A percentile compares a stretch with the other conserved stretches of the same genome.
These are phyloP conservation scores for Lepas anatifera DNA, from an alignment of 2,888 invertebrate genomes.

Conservation along the genomic window DNA sequence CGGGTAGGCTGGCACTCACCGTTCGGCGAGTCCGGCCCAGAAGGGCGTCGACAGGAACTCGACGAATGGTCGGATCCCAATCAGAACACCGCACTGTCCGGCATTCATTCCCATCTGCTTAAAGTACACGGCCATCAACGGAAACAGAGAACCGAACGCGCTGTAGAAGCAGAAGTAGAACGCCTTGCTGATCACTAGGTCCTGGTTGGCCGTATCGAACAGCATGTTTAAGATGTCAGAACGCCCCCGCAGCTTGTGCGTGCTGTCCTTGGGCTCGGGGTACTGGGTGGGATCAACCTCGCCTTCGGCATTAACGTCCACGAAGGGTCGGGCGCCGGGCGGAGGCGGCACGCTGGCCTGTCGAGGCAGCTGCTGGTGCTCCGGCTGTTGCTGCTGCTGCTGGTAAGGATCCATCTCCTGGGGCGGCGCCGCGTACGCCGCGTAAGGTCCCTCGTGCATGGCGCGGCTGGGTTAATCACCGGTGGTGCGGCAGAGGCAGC, in stretches of 20 bases:
- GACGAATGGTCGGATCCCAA: slow-evolving; percentile 91
- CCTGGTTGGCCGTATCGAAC: slow-evolving; percentile 73
- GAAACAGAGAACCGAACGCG: slow-evolving; percentile 95
- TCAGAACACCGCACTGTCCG: slow-evolving; percentile 82
- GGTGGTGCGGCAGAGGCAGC: too few relatives aligned
- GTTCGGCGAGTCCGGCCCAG: slow-evolving; percentile 92
- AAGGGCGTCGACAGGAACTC: slow-evolving; percentile 96
- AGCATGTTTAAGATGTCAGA: slow-evolving; percentile 71
- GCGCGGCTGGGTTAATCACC: too few relatives aligned
- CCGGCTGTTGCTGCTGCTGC: not conserved
- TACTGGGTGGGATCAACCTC: slow-evolving; percentile 71
- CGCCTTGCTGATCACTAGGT: slow-evolving; percentile 85
- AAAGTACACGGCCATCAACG: slow-evolving; percentile 97
- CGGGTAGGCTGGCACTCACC: slow-evolving; percentile 40
- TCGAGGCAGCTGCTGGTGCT: not conserved
- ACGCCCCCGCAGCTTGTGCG: slow-evolving; percentile 76
- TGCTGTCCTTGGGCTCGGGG: slow-evolving; percentile 67
- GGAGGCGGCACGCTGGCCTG: not conserved
- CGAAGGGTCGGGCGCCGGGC: slow-evolving; percentile 48
- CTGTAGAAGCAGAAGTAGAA: slow-evolving; percentile 99
- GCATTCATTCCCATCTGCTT: slow-evolving; percentile 98
- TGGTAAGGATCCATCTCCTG: not conserved
- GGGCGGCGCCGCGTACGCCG: not conserved
- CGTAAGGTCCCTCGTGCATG: not conserved
- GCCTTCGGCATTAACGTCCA: slow-evolving; percentile 67